Conservation (phyloP, 2,113 vertebrate species). For the Chloropsis cyanopogon region DNA sequence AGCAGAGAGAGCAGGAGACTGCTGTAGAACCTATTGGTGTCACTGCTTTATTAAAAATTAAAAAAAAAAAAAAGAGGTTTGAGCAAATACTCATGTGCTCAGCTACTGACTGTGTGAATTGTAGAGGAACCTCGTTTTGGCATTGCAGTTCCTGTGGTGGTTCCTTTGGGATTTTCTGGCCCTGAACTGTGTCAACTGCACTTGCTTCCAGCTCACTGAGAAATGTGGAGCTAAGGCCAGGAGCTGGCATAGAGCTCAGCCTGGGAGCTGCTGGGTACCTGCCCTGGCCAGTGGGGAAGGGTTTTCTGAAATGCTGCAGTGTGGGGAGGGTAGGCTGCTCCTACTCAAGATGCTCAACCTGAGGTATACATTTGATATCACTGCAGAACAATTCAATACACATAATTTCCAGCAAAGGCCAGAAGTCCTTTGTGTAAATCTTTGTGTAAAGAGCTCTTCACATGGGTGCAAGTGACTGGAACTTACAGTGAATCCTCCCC, state of each 20-base stretch:
- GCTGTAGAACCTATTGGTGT: background rate
- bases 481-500: background rate
- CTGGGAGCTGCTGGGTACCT: background rate
- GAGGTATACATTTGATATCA: background rate
- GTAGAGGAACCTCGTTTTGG: background rate
- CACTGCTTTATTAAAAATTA: background rate
- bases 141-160: background rate
- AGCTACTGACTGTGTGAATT: background rate
- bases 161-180: background rate
- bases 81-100: background rate
- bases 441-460: background rate
- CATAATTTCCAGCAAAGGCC: background rate
- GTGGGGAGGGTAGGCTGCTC: background rate
- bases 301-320: background rate
- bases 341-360: background rate
- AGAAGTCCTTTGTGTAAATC: background rate
- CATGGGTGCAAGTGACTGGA: background rate
- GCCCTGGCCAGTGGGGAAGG: background rate
- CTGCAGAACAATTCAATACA: background rate
- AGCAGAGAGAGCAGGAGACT: background rate
- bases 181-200: background rate
- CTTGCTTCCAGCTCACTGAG: background rate
- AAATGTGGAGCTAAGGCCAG: background rate
- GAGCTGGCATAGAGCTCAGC: background rate
- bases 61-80: background rate